These are phyloP conservation scores for Probosciger aterrimus DNA, from an alignment of 2,113 vertebrate species.

Conservation along the genomic window DNA sequence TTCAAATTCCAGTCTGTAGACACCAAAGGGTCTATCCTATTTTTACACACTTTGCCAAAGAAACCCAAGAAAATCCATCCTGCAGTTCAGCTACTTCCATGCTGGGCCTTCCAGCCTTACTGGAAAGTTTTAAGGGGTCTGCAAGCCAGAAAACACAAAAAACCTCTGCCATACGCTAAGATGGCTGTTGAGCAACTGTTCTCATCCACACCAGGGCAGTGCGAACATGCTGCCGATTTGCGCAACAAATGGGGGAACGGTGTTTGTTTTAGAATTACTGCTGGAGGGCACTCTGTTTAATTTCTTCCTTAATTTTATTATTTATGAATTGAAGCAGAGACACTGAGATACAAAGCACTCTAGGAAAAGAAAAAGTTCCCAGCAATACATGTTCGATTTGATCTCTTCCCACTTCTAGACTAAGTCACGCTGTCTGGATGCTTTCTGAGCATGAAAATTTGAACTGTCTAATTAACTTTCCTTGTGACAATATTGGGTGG, in stretches of 20 bases:
- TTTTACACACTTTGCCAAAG: not conserved
- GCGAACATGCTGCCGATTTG: rapidly evolving
- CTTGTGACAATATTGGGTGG: not conserved
- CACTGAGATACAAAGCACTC: not conserved
- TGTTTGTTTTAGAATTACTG: not conserved
- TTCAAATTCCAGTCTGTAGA: not conserved
- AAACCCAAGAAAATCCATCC: not conserved
- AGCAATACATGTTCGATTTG: not conserved
- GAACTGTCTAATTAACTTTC: conserved; percentile 49
- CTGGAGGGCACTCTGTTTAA: not conserved
- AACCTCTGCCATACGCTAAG: not conserved
- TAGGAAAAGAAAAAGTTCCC: not conserved
- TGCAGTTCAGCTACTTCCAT: not conserved
- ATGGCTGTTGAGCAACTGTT: not conserved
- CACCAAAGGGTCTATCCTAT: not conserved
- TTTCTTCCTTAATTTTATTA: not conserved
- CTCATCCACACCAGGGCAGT: not conserved
- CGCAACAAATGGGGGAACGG: not conserved
- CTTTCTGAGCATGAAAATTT: conserved; percentile 26
- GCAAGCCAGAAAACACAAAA: not conserved
- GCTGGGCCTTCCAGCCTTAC: not conserved
- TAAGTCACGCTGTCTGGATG: not conserved
- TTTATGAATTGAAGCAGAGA: not conserved
- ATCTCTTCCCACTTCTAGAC: not conserved
- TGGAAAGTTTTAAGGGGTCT: not conserved